Conservation (phyloP, 2,888 invertebrate species). For the Priocnemis perturbator region DNA sequence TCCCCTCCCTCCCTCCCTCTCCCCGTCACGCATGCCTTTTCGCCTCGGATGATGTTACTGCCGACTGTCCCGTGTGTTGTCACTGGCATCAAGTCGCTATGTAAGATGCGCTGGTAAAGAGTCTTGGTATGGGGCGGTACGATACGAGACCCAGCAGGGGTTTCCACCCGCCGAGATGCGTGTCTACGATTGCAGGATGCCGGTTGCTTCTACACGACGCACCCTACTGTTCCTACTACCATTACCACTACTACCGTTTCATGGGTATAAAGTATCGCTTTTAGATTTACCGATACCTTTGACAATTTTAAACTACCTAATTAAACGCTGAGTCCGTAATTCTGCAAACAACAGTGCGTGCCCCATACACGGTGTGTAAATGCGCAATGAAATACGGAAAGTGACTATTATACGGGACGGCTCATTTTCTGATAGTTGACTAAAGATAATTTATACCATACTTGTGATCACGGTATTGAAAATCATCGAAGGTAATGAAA, state of each 20-base stretch:
- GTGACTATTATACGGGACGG: too few species aligned
- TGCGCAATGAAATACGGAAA: too few species aligned
- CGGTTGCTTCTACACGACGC: constrained; percentile 36
- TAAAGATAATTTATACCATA: too few species aligned
- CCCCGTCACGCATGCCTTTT: constrained; percentile 37
- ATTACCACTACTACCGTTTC: constrained; percentile 17
- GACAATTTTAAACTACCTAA: constrained; percentile 1
- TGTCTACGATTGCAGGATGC: constrained; percentile 62
- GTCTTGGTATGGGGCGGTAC: constrained; percentile 47
- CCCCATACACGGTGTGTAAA: too few species aligned
- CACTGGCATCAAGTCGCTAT: constrained; percentile 52
- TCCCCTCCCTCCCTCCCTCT: constrained; percentile 10
- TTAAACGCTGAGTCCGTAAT: too few species aligned
- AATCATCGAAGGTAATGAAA: too few species aligned
- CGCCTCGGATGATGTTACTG: constrained; percentile 24
- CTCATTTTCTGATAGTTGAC: too few species aligned
- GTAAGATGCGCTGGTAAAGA: constrained; percentile 36
- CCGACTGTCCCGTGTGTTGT: constrained; percentile 38
- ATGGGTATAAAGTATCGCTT: neutral
- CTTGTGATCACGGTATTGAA: too few species aligned
- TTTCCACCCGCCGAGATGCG: constrained; percentile 66
- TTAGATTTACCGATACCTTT: neutral
- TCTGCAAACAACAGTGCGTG: too few species aligned
- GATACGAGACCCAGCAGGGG: constrained; percentile 48
- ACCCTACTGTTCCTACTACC: constrained; percentile 28